Evolutionary conservation across 1,140 invertebrate genomes (phyloP).

Genomic region (Brachionus plicatilis): DNA sequence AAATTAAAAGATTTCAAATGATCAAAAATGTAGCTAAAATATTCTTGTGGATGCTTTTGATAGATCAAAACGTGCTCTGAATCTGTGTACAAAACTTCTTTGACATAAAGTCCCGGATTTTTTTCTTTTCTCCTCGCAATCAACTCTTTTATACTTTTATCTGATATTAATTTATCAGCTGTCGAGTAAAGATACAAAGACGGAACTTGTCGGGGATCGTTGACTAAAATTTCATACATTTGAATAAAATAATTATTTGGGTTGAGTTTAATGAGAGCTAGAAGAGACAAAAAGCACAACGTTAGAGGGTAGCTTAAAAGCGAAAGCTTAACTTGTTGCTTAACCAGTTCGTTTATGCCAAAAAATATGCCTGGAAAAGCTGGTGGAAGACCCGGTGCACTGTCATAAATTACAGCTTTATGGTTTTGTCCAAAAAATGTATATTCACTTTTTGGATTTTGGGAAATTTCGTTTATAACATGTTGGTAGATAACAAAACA

Average conservation of each 20-base stretch:
- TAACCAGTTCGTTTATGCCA: not conserved
- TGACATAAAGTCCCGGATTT: not conserved
- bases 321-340: not conserved
- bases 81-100: not conserved
- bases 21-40: not conserved
- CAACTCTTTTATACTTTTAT: not conserved
- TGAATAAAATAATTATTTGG: constrained; percentile 16
- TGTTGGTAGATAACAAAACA: constrained; percentile 26
- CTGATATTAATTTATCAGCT: not conserved
- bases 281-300: not conserved
- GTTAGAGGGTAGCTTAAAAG: not conserved
- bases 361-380: not conserved
- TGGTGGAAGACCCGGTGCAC: not conserved
- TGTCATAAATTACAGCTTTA: constrained; percentile 16
- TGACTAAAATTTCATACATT: not conserved
- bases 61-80: constrained; percentile 20
- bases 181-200: constrained; percentile 25
- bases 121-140: not conserved
- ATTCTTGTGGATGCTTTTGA: constrained; percentile 29
- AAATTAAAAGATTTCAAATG: constrained; percentile 17
- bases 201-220: not conserved
- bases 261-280: not conserved
- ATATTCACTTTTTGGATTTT: not conserved
- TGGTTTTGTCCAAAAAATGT: constrained; percentile 3
- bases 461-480: not conserved